Base-by-base conservation (phyloP, 2,888 invertebrate genomes). In the Meteorus cinctellus region DNA sequence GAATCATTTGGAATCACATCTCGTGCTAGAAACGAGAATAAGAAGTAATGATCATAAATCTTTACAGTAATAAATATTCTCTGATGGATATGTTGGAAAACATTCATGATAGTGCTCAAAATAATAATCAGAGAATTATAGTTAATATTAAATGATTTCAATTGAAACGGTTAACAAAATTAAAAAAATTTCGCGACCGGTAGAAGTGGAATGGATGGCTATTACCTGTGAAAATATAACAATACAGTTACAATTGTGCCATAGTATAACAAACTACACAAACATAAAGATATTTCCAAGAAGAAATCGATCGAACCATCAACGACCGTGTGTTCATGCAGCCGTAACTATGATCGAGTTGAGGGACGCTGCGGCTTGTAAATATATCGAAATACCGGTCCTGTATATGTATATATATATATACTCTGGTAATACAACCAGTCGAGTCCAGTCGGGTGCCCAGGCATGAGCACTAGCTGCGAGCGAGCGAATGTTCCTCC, bases 331-430 rank as follows among this genome's bases (percentile, higher is more conserved):
- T 62, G 63, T 45, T 70, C 60, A 60, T 60, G 16, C 45, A 45
- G 31, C 19, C 72, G 29, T 63, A 45, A 48, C 63, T 62, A 72
- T 63, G 48, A 72, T 62, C 48, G n/a, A 31, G 75, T 75, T 75
- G 75, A 75, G 75, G 72, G 62, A 62, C 51, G 16, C 72, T 68
- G 60, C 12, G 14, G 12, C 62, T 62, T 62, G 29, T 62, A 31
- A 68, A 59, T 41, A 27, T 68, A 65, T 67, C 59, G 66, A 75
- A 72, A 75, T 75, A 75, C 75, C 75, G 71, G 75, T 75, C 76
- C n/a, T 62, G 41, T 70, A 66, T 45, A 66, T 6, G 41, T 36
- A 67, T 48, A 45, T 70, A 66, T 45, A 66, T 6, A 65, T 36
- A 67, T 48, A 45, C 2, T 62, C n/a, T 60, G 31, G 29, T n/a